Conservation (phyloP, 2,797 vertebrate species). For the Liparis tanakae region DNA sequence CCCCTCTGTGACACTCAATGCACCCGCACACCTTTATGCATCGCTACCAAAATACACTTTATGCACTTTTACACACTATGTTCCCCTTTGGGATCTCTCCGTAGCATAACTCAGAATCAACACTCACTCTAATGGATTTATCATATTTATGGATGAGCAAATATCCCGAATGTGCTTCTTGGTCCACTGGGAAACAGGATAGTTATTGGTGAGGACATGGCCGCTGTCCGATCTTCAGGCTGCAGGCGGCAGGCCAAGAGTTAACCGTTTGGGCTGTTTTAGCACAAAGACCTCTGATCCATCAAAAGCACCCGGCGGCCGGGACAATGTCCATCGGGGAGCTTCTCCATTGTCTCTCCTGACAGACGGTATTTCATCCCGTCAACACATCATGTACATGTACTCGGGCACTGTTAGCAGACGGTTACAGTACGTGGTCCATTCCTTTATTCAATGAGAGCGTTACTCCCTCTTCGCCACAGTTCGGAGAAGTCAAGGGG, state of each 20-base stretch:
- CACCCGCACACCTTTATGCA: background rate
- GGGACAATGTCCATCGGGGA: conserved; percentile 80
- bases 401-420: conserved; percentile 38
- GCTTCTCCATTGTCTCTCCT: conserved; percentile 77
- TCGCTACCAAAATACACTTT: background rate
- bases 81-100: background rate
- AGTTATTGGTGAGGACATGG: background rate
- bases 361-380: conserved; percentile 78
- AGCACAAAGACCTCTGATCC: conserved; percentile 80
- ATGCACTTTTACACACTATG: background rate
- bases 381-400: conserved; percentile 76
- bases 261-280: conserved; percentile 70
- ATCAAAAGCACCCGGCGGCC: conserved; percentile 72
- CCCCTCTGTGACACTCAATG: background rate
- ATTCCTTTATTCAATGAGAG: background rate
- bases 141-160: background rate
- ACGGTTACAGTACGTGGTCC: conserved; percentile 15
- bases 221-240: conserved; percentile 23
- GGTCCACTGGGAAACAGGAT: background rate
- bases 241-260: conserved; percentile 56
- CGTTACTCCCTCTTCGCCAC: background rate
- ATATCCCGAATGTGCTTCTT: background rate
- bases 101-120: background rate
- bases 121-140: background rate
- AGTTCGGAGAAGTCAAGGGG: background rate